A percentile compares a stretch with the other conserved stretches of the same genome.
These are phyloP conservation scores for Tortrix viridana DNA, from an alignment of 2,888 invertebrate genomes.

Conservation along the genomic window DNA sequence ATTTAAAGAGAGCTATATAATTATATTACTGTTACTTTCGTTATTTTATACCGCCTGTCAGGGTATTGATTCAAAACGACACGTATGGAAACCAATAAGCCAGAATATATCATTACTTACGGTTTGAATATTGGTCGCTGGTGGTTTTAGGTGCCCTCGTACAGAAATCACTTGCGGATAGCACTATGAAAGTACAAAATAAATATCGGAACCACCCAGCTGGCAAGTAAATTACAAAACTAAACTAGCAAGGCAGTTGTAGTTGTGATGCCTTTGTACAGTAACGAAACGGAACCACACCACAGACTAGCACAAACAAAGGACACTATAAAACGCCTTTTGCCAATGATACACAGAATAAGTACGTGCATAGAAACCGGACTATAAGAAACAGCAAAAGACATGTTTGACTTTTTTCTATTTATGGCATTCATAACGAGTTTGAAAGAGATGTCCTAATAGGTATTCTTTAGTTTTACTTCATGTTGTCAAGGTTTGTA, in stretches of 20 bases:
- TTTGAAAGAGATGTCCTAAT: no score
- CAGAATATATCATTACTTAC: slow-evolving; percentile 47
- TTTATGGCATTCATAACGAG: no score
- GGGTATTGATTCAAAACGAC: slow-evolving; percentile 59
- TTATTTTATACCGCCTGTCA: slow-evolving; percentile 49
- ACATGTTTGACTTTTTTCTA: no score
- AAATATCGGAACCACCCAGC: slow-evolving; percentile 76
- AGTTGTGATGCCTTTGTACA: slow-evolving; percentile 20
- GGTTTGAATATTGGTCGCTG: slow-evolving; percentile 44
- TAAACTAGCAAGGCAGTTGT: slow-evolving; percentile 2
- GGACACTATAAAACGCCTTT: background rate
- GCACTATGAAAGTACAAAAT: slow-evolving; percentile 45
- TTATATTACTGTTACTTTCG: slow-evolving; percentile 54
- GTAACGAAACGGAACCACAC: slow-evolving; percentile 24
- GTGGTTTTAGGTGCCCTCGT: slow-evolving; percentile 20
- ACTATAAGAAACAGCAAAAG: no score
- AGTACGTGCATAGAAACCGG: no score
- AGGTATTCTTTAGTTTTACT: no score
- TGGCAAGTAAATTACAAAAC: slow-evolving; percentile 57
- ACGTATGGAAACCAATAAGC: slow-evolving; percentile 43
- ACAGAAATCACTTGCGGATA: slow-evolving; percentile 25
- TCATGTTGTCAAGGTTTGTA: no score
- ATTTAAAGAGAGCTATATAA: slow-evolving; percentile 28
- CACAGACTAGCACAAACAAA: background rate
- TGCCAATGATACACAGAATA: no score